Evolutionary conservation across 2,888 invertebrate species (phyloP).

Genomic region (Anthrax anthrax): DNA sequence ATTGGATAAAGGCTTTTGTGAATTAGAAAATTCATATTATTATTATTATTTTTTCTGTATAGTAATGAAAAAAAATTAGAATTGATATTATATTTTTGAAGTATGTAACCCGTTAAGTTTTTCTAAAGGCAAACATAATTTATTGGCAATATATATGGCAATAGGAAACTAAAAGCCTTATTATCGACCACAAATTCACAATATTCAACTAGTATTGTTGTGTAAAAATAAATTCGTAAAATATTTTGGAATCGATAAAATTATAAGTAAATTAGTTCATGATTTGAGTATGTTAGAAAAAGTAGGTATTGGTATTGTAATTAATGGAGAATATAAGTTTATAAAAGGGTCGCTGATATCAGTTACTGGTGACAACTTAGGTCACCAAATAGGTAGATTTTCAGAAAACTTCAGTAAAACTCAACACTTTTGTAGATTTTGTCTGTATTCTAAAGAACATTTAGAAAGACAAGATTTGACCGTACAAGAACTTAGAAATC

Average conservation of each 20-base stretch:
- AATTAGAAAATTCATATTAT: neutral
- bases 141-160: conserved; percentile 9
- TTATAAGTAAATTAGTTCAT: conserved; percentile 6
- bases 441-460: conserved; percentile 2
- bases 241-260: conserved; percentile 6
- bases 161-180: conserved; percentile 4
- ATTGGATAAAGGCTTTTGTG: neutral
- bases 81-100: conserved; percentile 9
- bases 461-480: neutral
- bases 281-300: conserved; percentile 9
- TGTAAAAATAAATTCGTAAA: conserved; percentile 10
- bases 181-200: conserved; percentile 1
- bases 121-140: conserved; percentile 10
- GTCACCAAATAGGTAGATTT: conserved; percentile 14
- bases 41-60: conserved; percentile 4
- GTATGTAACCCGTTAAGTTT: conserved; percentile 9
- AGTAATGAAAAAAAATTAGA: neutral
- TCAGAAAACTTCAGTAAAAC: conserved; percentile 11
- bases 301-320: conserved; percentile 3
- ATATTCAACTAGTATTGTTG: conserved; percentile 6
- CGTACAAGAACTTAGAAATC: too few relatives aligned
- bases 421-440: conserved; percentile 10
- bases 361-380: conserved; percentile 12
- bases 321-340: neutral
- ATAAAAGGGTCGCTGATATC: conserved; percentile 7